Conservation (phyloP, 2,797 vertebrate species). For the Menidia menidia region DNA sequence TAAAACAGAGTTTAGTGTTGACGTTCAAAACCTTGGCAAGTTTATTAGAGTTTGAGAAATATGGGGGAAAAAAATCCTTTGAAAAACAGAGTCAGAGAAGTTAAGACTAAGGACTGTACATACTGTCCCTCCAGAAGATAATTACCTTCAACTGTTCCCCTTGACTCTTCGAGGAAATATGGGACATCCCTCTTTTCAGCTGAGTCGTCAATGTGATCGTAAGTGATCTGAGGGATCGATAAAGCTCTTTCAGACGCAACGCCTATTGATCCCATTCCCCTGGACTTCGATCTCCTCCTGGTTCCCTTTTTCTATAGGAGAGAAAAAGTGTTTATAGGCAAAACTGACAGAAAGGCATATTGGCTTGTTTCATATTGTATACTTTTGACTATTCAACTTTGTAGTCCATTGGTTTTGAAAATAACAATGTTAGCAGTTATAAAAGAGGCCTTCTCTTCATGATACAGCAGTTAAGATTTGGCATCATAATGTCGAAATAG, state of each 20-base stretch:
- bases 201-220: constrained; percentile 83
- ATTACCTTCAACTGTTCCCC: constrained; percentile 73
- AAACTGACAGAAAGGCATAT: no score
- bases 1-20: constrained; percentile 32
- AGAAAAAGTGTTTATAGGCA: constrained; percentile 1
- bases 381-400: not conserved
- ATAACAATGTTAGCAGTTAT: not conserved
- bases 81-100: constrained; percentile 8
- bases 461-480: no score
- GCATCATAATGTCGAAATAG: no score
- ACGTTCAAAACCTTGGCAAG: constrained; percentile 37
- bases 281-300: constrained; percentile 84
- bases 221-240: constrained; percentile 89
- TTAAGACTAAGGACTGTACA: constrained; percentile 6
- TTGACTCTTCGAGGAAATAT: constrained; percentile 77
- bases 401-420: not conserved
- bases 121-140: not conserved
- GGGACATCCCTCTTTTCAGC: constrained; percentile 81
- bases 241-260: constrained; percentile 77
- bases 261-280: constrained; percentile 80
- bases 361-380: no score
- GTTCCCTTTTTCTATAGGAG: constrained; percentile 81
- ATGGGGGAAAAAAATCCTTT: constrained; percentile 30
- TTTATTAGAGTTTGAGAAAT: constrained; percentile 14
- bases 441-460: no score